phyloP scores from a whole-genome alignment of 2,888 invertebrate genomes.

The Anarsia innoxiella region DNA sequence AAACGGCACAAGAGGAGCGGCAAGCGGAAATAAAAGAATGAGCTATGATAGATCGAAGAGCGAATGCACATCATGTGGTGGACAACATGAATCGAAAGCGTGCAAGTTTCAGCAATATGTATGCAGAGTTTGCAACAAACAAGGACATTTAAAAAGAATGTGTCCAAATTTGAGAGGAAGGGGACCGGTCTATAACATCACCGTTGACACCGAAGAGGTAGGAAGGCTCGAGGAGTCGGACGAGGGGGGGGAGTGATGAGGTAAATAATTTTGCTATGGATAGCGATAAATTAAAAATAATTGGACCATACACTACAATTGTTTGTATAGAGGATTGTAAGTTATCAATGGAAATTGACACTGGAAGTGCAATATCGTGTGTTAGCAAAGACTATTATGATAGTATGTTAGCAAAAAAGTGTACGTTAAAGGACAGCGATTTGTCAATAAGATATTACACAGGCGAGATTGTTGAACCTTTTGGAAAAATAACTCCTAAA shows the following conservation, averaged over 20 bases:
- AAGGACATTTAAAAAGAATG: too few relatives aligned
- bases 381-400: neutral
- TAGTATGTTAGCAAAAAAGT: neutral
- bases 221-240: neutral
- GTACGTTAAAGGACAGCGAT: neutral
- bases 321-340: neutral
- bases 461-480: neutral
- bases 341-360: neutral
- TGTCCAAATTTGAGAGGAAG: neutral
- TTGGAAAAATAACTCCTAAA: neutral
- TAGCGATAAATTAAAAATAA: neutral
- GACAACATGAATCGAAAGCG: neutral
- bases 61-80: neutral
- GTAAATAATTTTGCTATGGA: neutral
- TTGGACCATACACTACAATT: neutral
- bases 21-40: neutral
- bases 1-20: neutral
- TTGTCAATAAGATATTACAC: neutral
- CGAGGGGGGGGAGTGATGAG: neutral
- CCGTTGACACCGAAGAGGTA: neutral
- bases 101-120: conserved; percentile 4
- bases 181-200: neutral
- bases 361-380: neutral
- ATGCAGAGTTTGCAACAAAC: conserved; percentile 2
- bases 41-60: neutral